phyloP scores from a whole-genome alignment of 2,888 invertebrate species.

The Eremobia ochroleuca region DNA sequence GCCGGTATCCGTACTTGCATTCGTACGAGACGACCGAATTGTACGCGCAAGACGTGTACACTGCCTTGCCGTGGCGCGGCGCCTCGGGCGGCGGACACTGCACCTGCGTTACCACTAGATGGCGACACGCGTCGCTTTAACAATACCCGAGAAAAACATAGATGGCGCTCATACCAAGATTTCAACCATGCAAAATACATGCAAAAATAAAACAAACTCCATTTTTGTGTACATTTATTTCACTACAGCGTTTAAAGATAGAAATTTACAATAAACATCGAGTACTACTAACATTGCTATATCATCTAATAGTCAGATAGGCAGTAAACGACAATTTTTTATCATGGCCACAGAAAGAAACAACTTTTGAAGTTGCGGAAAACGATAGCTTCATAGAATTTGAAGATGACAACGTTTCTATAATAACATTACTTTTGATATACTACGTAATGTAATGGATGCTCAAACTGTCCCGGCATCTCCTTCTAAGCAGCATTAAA shows the following conservation, averaged over 20 bases:
- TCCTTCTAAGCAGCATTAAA: slow-evolving; percentile 90
- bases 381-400: slow-evolving; percentile 85
- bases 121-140: slow-evolving; percentile 89
- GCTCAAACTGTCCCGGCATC: slow-evolving; percentile 88
- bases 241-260: slow-evolving; percentile 86
- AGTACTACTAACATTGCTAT: slow-evolving; percentile 82
- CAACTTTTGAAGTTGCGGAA: slow-evolving; percentile 73
- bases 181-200: slow-evolving; percentile 69
- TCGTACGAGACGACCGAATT: slow-evolving; percentile 98
- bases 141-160: slow-evolving; percentile 74
- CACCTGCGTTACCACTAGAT: slow-evolving; percentile 96
- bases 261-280: slow-evolving; percentile 85
- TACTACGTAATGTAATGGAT: slow-evolving; percentile 82
- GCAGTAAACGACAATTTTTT: slow-evolving; percentile 84
- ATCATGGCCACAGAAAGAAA: slow-evolving; percentile 86
- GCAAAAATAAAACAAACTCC: slow-evolving; percentile 85
- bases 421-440: slow-evolving; percentile 80
- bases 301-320: slow-evolving; percentile 84
- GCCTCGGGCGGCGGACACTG: slow-evolving; percentile 98
- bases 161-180: slow-evolving; percentile 75
- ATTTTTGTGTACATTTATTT: slow-evolving; percentile 83
- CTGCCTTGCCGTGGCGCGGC: slow-evolving; percentile 97
- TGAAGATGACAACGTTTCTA: slow-evolving; percentile 84
- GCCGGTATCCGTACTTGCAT: slow-evolving; percentile 98
- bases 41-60: slow-evolving; percentile 98